phyloP scores from a whole-genome alignment of 2,113 vertebrate species.

The Hippocampus mohnikei region DNA sequence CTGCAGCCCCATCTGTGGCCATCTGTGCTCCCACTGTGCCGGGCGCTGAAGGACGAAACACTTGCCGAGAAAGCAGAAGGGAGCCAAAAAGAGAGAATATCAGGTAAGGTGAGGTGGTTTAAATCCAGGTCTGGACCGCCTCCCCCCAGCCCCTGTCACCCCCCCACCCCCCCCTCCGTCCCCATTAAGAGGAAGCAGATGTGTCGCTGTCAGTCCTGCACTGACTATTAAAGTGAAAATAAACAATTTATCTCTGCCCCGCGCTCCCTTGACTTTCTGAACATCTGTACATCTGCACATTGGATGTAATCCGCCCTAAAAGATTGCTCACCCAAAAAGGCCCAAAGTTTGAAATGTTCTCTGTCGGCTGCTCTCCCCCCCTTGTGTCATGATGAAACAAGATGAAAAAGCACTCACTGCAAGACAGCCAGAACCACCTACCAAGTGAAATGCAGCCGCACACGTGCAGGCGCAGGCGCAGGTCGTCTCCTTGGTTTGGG shows the following conservation, averaged over 20 bases:
- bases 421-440: conserved; percentile 39
- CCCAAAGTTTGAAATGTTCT: conserved; percentile 54
- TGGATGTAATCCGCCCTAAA: conserved; percentile 58
- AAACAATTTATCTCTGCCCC: conserved; percentile 33
- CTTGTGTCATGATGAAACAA: conserved; percentile 59
- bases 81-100: neutral
- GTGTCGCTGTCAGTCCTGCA: conserved; percentile 7
- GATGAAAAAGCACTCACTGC: conserved; percentile 55
- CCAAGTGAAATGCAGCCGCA: conserved; percentile 16
- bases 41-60: conserved; percentile 59
- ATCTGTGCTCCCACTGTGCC: conserved; percentile 69
- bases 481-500: conserved; percentile 32
- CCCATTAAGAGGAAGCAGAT: conserved; percentile 20
- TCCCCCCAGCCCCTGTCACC: neutral
- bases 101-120: conserved; percentile 26
- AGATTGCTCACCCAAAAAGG: conserved; percentile 57
- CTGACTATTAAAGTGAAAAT: conserved; percentile 30
- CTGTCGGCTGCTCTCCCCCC: conserved; percentile 34
- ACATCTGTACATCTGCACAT: conserved; percentile 53
- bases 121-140: conserved; percentile 9
- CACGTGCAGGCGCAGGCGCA: neutral
- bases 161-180: neutral
- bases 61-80: conserved; percentile 20
- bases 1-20: conserved; percentile 66
- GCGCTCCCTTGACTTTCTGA: conserved; percentile 32